Conservation (phyloP, 2,113 vertebrate genomes). For the Orientallactaga bullata region DNA sequence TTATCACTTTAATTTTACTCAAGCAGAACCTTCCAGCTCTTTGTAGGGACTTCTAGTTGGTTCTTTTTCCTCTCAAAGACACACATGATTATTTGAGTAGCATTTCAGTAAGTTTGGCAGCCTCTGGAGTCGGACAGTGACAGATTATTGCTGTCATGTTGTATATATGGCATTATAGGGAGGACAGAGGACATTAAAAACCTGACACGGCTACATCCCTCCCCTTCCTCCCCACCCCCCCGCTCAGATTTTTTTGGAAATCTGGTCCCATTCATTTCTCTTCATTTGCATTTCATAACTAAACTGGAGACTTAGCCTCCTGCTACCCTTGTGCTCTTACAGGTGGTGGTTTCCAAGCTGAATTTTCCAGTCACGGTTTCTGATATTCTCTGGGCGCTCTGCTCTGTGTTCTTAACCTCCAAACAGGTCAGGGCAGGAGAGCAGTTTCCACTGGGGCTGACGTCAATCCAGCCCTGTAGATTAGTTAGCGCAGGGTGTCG, state of each 20-base stretch:
- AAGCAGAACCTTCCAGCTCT: conserved; percentile 19
- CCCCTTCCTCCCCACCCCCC: too few relatives aligned
- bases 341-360: conserved; percentile 57
- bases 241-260: conserved; percentile 37
- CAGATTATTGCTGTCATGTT: not conserved
- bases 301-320: not conserved
- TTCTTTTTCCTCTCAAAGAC: conserved; percentile 44
- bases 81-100: conserved; percentile 8
- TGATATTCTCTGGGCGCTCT: conserved; percentile 33
- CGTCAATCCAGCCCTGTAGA: conserved; percentile 82
- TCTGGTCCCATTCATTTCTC: not conserved
- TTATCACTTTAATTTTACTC: conserved; percentile 11
- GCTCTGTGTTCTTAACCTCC: conserved; percentile 77
- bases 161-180: conserved; percentile 9
- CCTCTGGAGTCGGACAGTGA: not conserved
- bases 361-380: conserved; percentile 71
- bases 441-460: conserved; percentile 80
- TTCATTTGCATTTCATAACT: conserved; percentile 67
- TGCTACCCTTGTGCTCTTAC: conserved; percentile 48
- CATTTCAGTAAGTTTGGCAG: not conserved
- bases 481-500: conserved; percentile 75
- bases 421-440: conserved; percentile 82
- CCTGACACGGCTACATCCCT: not conserved
- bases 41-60: not conserved
- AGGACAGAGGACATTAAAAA: not conserved